Base-by-base conservation (phyloP, 2,113 vertebrate species). In the Sylvilagus bachmani region DNA sequence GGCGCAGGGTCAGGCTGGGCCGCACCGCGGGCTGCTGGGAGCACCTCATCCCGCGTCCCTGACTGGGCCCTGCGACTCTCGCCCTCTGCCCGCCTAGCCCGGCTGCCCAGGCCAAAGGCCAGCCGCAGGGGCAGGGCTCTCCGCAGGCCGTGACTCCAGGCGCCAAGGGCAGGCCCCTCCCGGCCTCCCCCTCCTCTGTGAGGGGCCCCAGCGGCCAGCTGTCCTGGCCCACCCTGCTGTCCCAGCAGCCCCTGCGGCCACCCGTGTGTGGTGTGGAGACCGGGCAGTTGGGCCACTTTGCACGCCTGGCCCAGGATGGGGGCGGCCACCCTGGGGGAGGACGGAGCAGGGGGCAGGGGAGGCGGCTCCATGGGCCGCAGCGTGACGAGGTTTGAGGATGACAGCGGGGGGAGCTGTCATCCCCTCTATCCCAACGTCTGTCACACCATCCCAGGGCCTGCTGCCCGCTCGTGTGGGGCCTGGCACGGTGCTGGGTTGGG, bases 191-290 rank as follows among this genome's bases (percentile, higher is more conserved):
- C 25, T 2, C 36, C 38, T n/a, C 1, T 6, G 6, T 0, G 10
- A 24, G 21, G 0, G 7, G 7, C 19, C 3, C 49, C 71, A 8
- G 38, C 0, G 0, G 19, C 69, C 10, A 5, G 83, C 16, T 1
- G 2, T 14, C n/a, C 82, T 11, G 1, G 31, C 61, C 7, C 0
- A 3, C 14, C 31, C 24, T 2, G 24, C n/a, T 2, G 36, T 38
- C 69, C 21, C 1, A 16, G 0, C 14, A 0, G 0, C 84, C 78
- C 66, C 49, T 0, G 5, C 1, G 0, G 1, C 84, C 3, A 0
- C 6, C n/a, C 21, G 21, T 13, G 14, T 27, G 25, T 21, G 7
- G 1, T 1, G 19, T 33, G 77, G 58, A 61, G 66, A 38, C 0
- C 0, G 89, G 66, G 78, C 33, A 0, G 67, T 77, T 74, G 10